A percentile compares a stretch with the other conserved stretches of the same genome.
Conservation (phyloP, 2,113 vertebrate species). For the Poecilia latipinna region DNA sequence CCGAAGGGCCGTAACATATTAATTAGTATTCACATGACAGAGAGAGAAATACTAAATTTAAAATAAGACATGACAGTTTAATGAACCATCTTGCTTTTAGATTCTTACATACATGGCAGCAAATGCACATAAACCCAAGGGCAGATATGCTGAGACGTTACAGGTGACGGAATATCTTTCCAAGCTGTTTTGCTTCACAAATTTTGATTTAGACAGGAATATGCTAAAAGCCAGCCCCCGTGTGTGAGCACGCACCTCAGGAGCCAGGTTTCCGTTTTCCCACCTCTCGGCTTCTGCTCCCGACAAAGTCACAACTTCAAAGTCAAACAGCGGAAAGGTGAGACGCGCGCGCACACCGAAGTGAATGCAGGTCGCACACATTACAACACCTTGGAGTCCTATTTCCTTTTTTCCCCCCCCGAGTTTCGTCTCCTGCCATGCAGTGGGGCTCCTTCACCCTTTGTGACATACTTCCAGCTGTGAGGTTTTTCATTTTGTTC, state of each 20-base stretch:
- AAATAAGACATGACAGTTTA: background rate
- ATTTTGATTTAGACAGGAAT: conserved; percentile 71
- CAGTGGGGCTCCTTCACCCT: conserved; percentile 46
- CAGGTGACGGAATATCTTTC: conserved; percentile 48
- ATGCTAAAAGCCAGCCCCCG: conserved; percentile 56
- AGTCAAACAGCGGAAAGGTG: conserved; percentile 58
- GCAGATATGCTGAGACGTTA: conserved; percentile 22
- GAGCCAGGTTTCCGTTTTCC: conserved; percentile 55
- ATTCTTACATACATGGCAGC: conserved; percentile 4
- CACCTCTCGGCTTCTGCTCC: conserved; percentile 54
- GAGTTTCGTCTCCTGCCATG: conserved; percentile 30
- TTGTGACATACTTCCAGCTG: conserved; percentile 63
- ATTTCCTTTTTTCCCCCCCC: background rate
- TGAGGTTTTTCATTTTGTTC: conserved; percentile 44
- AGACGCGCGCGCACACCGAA: conserved; percentile 8
- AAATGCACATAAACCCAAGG: conserved; percentile 40
- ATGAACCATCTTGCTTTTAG: background rate
- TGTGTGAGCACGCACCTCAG: conserved; percentile 45
- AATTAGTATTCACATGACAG: background rate
- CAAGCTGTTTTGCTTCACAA: conserved; percentile 66
- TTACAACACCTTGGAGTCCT: conserved; percentile 3
- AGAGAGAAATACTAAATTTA: background rate
- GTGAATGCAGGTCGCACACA: conserved; percentile 7
- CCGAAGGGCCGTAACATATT: no score
- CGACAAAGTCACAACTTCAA: conserved; percentile 73